phyloP scores from a whole-genome alignment of 2,888 invertebrate genomes.

The Drosophila glabriapex region DNA sequence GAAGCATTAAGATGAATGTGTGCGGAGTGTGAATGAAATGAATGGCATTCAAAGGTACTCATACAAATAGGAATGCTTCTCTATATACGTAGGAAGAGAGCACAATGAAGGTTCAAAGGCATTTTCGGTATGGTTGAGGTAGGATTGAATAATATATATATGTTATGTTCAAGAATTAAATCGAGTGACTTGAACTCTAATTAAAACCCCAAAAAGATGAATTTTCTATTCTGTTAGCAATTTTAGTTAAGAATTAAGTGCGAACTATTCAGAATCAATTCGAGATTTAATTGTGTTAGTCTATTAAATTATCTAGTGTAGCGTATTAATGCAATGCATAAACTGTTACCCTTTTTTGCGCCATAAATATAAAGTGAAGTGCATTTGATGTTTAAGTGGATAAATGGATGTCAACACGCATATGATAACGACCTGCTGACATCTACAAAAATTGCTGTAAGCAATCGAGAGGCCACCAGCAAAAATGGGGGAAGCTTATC shows the following conservation, averaged over 20 bases:
- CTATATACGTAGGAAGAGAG: not conserved
- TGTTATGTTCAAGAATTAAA: conserved; percentile 4
- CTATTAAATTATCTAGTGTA: not conserved
- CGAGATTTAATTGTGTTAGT: not conserved
- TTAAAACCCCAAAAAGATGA: not conserved
- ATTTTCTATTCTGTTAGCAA: not conserved
- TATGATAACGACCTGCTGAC: not conserved
- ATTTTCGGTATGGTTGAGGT: conserved; percentile 17
- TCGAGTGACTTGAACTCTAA: not conserved
- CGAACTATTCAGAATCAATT: not conserved
- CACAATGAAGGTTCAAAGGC: conserved; percentile 23
- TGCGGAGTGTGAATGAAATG: conserved; percentile 62
- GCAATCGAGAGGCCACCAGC: not conserved
- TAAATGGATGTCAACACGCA: not conserved
- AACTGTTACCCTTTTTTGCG: not conserved
- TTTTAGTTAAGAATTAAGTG: not conserved
- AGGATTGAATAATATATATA: conserved; percentile 20
- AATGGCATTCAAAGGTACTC: conserved; percentile 50
- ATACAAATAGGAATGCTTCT: conserved; percentile 3
- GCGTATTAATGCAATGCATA: not conserved
- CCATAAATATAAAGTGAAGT: not conserved
- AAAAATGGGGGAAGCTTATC: not conserved
- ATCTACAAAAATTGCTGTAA: not conserved
- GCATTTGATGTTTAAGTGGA: not conserved
- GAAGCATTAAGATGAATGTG: conserved; percentile 65